Base-by-base conservation (phyloP, 2,888 invertebrate genomes). In the Salticus scenicus region DNA sequence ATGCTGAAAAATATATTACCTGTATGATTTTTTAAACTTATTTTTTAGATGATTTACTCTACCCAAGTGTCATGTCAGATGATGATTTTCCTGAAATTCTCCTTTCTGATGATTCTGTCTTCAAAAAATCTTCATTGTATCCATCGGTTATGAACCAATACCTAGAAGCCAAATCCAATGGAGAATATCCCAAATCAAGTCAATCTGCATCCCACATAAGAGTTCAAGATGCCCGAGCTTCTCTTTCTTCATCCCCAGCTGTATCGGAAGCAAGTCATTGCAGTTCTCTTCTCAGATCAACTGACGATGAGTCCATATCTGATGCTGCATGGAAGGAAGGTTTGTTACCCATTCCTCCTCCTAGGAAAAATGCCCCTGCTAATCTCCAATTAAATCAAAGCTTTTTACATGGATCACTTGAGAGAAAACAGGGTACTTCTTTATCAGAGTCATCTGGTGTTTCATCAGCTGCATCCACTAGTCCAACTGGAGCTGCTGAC, bases 51-150 rank as follows among this genome's bases (percentile, higher is more conserved):
- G 87, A 87, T 31, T 72, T 78, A 51, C 79, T 87, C 1, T 80
- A 81, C 37, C 83, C 87, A 27, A 79, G 64, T 37, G 63, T 82
- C 10, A 66, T 79, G 1, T 87, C 87, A n/a, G 87, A 87, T 41
- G 87, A 87, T 67, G 87, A 87, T 24, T 82, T 75, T 20, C 87
- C 87, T 17, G 87, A 87, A 69, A 78, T 87, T 31, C 33, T 78
- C 20, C 78, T 87, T 12, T 51, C 83, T n/a, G 87, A 87, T 31
- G 83, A 87, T 30, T 70, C 77, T n/a, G 66, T 83, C 12, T 83
- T 75, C 72, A 87, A 83, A 41, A 87, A 83, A 20, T 87, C 83
- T n/a, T 51, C 79, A 7, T 20, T 75, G 1, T 33, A 66, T 14
- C 73, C 71, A 0, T 33, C 37, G 5, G 30, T 24, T 20, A n/a